phyloP scores from a whole-genome alignment of 2,888 invertebrate genomes.

The Heliconius erato region DNA sequence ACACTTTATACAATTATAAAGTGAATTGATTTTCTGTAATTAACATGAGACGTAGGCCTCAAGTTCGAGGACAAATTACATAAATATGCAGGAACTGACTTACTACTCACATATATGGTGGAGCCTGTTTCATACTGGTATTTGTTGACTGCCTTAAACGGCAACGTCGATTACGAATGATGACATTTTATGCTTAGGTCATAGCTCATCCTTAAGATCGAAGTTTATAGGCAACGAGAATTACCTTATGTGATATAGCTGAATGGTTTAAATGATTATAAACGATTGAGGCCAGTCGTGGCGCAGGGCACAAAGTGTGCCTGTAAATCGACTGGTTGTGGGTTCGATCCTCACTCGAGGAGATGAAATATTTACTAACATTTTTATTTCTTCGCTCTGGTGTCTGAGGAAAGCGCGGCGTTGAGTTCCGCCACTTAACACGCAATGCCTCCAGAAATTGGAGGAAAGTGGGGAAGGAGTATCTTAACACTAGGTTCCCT shows the following conservation, averaged over 20 bases:
- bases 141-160: slow-evolving; percentile 55
- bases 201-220: slow-evolving; percentile 34
- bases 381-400: too few relatives aligned
- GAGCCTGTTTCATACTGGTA: slow-evolving; percentile 51
- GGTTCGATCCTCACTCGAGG: too few relatives aligned
- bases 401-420: too few relatives aligned
- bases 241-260: not conserved
- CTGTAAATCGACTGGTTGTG: too few relatives aligned
- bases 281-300: too few relatives aligned
- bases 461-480: too few relatives aligned
- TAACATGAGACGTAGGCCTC: slow-evolving; percentile 42
- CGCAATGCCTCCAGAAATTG: too few relatives aligned
- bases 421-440: too few relatives aligned
- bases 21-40: slow-evolving; percentile 20
- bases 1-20: not conserved
- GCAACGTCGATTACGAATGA: slow-evolving; percentile 57
- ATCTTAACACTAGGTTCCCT: too few relatives aligned
- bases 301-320: too few relatives aligned
- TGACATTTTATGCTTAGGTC: slow-evolving; percentile 58
- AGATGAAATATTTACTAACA: too few relatives aligned
- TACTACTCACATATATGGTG: slow-evolving; percentile 51
- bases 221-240: slow-evolving; percentile 10
- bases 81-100: slow-evolving; percentile 52
- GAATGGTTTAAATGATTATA: not conserved
- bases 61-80: slow-evolving; percentile 53